phyloP scores from a whole-genome alignment of 2,797 vertebrate genomes.

The Salarias fasciatus region DNA sequence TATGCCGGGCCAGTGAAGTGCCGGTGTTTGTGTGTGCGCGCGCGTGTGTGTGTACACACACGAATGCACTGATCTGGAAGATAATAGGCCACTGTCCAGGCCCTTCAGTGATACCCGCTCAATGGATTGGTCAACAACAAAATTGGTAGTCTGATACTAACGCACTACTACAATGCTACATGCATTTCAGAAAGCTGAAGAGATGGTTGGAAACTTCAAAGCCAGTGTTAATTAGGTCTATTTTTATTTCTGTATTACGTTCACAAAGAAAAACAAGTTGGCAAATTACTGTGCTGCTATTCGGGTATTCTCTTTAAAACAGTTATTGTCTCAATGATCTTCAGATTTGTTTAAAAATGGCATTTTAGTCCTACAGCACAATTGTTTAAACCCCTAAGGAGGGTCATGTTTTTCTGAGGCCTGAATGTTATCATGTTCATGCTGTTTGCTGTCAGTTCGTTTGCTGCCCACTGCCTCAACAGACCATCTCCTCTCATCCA shows the following conservation, averaged over 20 bases:
- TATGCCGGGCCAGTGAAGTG: conserved; percentile 24
- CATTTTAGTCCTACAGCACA: too few relatives aligned
- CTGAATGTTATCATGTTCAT: too few relatives aligned
- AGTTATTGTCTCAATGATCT: too few relatives aligned
- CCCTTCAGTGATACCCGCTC: conserved; percentile 22
- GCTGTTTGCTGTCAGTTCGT: too few relatives aligned
- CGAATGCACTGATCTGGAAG: conserved; percentile 37
- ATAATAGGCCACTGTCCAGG: conserved; percentile 23
- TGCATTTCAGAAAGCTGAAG: not conserved
- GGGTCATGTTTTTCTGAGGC: too few relatives aligned
- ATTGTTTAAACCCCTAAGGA: too few relatives aligned
- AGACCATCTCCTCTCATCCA: not conserved
- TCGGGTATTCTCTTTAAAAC: too few relatives aligned
- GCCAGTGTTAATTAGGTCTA: not conserved
- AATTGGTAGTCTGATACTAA: conserved; percentile 40
- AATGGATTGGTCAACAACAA: conserved; percentile 26
- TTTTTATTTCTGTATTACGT: too few relatives aligned
- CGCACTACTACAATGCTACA: not conserved
- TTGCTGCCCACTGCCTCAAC: not conserved
- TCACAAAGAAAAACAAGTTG: too few relatives aligned
- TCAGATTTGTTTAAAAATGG: too few relatives aligned
- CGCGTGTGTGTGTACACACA: conserved; percentile 10
- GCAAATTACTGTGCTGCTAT: too few relatives aligned
- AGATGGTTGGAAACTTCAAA: not conserved
- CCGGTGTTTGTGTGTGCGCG: not conserved